Conservation (phyloP, 2,888 invertebrate species). For the Cylindroiulus punctatus region DNA sequence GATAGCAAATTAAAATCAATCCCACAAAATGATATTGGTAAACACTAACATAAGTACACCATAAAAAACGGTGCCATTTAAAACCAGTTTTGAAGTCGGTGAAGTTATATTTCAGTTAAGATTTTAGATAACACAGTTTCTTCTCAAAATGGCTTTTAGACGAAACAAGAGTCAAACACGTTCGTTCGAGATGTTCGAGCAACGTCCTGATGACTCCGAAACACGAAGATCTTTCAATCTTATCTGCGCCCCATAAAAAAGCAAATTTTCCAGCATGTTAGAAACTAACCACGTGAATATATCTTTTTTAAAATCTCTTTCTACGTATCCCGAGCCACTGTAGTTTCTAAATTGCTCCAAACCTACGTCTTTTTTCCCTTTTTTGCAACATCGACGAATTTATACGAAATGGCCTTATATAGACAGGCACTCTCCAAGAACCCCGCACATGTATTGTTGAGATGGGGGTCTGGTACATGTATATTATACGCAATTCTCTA, state of each 20-base stretch:
- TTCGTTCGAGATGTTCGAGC: neutral
- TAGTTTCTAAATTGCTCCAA: neutral
- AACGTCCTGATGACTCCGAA: neutral
- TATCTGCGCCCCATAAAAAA: slow-evolving; percentile 23
- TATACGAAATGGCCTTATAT: neutral
- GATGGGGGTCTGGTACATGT: slow-evolving; percentile 12
- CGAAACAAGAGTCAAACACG: neutral
- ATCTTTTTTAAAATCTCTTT: slow-evolving; percentile 37
- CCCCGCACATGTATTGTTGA: neutral
- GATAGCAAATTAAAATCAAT: neutral
- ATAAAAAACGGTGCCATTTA: too few species aligned
- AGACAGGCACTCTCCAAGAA: neutral
- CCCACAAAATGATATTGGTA: neutral
- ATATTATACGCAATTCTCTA: slow-evolving; percentile 36
- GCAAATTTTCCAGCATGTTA: slow-evolving; percentile 42
- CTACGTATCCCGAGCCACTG: neutral
- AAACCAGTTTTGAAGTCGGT: too few species aligned
- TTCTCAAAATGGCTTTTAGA: neutral
- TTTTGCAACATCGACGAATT: slow-evolving; percentile 38
- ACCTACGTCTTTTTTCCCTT: neutral
- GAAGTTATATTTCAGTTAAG: too few species aligned
- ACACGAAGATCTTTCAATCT: slow-evolving; percentile 23
- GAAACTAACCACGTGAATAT: slow-evolving; percentile 28
- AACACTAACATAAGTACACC: too few species aligned
- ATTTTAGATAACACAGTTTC: neutral